These are phyloP conservation scores for Andinoacara biseriatus DNA, from an alignment of 2,113 vertebrate species.

Conservation along the genomic window DNA sequence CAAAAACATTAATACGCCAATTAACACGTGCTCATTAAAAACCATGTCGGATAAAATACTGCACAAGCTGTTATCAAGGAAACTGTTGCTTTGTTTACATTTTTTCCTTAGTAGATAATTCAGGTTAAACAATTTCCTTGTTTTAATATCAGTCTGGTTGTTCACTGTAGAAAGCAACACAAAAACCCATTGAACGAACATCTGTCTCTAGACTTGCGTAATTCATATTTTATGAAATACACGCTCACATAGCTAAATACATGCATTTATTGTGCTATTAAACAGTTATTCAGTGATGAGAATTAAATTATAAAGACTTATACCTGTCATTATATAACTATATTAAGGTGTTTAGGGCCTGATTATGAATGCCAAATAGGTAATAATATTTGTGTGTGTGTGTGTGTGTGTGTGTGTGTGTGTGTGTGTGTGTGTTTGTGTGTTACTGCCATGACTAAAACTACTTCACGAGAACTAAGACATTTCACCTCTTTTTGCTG, in stretches of 20 bases:
- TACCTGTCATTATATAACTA: background rate
- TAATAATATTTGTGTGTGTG: background rate
- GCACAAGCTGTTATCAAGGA: background rate
- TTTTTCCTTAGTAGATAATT: background rate
- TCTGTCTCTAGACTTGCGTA: background rate
- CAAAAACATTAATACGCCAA: too few species aligned
- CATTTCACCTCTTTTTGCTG: constrained; percentile 19
- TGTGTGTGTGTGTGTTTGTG: background rate
- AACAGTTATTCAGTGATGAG: background rate
- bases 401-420: too few species aligned
- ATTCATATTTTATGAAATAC: too few species aligned
- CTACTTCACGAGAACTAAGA: background rate
- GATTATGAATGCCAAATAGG: background rate
- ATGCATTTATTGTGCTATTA: background rate
- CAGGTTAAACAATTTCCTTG: background rate
- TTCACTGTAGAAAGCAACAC: background rate
- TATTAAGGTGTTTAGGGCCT: background rate
- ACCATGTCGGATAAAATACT: background rate
- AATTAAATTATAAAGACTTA: background rate
- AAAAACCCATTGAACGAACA: background rate
- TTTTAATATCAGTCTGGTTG: background rate
- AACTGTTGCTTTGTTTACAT: background rate
- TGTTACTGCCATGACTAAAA: background rate
- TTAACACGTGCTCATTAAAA: background rate
- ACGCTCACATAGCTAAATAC: background rate